These are phyloP conservation scores for Globia sparganii DNA, from an alignment of 2,888 invertebrate species.

Conservation along the genomic window DNA sequence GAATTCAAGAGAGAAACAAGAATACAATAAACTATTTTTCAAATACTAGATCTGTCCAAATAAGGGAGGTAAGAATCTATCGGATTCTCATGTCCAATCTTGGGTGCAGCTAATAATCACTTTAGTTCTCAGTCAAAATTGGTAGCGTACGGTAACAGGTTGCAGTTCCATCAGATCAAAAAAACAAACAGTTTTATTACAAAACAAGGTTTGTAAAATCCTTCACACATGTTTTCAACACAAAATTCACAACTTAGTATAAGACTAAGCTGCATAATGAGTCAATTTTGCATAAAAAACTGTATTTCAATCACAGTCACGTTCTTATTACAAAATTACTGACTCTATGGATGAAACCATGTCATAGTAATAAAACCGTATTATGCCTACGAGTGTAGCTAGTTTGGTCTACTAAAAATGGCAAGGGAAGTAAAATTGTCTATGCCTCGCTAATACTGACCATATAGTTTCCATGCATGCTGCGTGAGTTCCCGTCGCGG, in stretches of 20 bases:
- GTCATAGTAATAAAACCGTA: not conserved
- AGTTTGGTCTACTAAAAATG: not conserved
- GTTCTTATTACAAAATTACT: not conserved
- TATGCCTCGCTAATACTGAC: slow-evolving; percentile 67
- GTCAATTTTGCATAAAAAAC: not conserved
- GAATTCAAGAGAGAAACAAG: not conserved
- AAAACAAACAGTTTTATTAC: too few species aligned
- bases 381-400: not conserved
- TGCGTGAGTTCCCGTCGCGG: slow-evolving; percentile 68
- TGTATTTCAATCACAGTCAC: not conserved
- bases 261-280: too few species aligned
- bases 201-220: too few species aligned
- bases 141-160: not conserved
- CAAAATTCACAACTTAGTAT: too few species aligned
- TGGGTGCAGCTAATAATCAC: not conserved
- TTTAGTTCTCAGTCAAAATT: not conserved
- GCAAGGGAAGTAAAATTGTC: not conserved
- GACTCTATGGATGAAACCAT: not conserved
- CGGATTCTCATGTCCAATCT: not conserved
- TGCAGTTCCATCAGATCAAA: not conserved
- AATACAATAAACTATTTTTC: too few species aligned
- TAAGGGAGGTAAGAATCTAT: not conserved
- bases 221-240: too few species aligned
- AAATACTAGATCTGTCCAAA: too few species aligned
- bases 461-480: slow-evolving; percentile 76